Evolutionary conservation across 2,888 invertebrate species (phyloP).

Genomic region (Crepidodera aurea): DNA sequence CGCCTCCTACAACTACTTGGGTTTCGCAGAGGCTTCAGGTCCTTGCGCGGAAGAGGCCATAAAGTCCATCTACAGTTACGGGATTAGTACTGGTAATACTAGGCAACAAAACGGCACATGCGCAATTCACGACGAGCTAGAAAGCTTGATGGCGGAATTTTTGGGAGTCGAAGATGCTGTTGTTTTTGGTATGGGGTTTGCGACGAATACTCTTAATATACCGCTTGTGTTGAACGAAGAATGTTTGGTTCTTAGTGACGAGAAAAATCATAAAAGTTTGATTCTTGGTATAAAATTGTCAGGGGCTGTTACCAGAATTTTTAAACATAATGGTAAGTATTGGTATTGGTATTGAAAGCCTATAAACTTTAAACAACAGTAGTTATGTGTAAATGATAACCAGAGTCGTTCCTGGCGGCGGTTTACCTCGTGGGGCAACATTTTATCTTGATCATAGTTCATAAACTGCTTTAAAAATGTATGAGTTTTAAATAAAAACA

Average conservation of each 20-base stretch:
- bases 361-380: no score
- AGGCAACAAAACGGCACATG: slow-evolving; percentile 84
- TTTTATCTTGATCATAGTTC: no score
- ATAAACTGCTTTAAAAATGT: no score
- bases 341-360: no score
- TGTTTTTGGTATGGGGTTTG: slow-evolving; percentile 98
- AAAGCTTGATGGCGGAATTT: slow-evolving; percentile 84
- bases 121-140: slow-evolving; percentile 80
- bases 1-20: slow-evolving; percentile 98
- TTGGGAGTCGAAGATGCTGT: slow-evolving; percentile 93
- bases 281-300: slow-evolving; percentile 92
- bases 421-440: no score
- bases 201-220: slow-evolving; percentile 93
- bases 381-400: no score
- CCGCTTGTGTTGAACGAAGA: slow-evolving; percentile 86
- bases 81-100: slow-evolving; percentile 78
- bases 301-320: slow-evolving; percentile 84
- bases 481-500: no score
- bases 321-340: slow-evolving; percentile 79
- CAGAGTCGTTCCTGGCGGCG: no score
- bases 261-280: slow-evolving; percentile 96
- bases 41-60: slow-evolving; percentile 81
- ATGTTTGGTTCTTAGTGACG: slow-evolving; percentile 92
- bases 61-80: slow-evolving; percentile 72
- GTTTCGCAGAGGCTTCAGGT: slow-evolving; percentile 88